These are phyloP conservation scores for Steinernema hermaphroditum DNA, from an alignment of 2,888 invertebrate species.

Conservation along the genomic window DNA sequence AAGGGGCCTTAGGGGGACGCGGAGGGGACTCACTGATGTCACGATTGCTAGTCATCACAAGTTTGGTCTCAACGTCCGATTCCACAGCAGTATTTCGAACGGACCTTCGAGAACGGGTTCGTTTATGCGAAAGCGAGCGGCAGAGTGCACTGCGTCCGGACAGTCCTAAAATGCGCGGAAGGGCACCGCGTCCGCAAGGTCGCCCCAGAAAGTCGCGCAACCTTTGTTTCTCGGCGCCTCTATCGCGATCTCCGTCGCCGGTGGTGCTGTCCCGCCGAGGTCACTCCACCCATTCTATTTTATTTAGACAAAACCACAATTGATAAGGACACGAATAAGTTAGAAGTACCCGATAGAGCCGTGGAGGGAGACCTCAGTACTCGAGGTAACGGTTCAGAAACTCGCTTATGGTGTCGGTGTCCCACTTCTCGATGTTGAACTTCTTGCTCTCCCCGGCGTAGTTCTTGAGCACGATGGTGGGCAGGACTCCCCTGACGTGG, in stretches of 20 bases:
- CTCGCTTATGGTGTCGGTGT: slow-evolving; percentile 94
- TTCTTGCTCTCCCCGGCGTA: slow-evolving; percentile 67
- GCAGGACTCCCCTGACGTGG: slow-evolving; percentile 90
- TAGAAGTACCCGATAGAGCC: neutral
- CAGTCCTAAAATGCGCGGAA: too few relatives aligned
- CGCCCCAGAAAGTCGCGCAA: neutral
- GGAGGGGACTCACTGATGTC: too few relatives aligned
- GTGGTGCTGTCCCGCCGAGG: too few relatives aligned
- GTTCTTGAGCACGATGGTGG: slow-evolving; percentile 86
- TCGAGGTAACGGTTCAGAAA: slow-evolving; percentile 85
- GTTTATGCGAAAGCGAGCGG: too few relatives aligned
- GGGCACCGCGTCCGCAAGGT: neutral
- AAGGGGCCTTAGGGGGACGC: too few relatives aligned
- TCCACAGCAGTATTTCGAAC: too few relatives aligned
- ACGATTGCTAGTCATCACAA: too few relatives aligned
- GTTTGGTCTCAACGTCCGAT: too few relatives aligned
- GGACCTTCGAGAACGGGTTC: too few relatives aligned
- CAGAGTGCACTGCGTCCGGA: too few relatives aligned
- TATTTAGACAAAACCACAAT: neutral
- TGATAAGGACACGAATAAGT: neutral
- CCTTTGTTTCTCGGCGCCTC: too few relatives aligned
- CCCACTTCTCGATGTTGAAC: slow-evolving; percentile 93
- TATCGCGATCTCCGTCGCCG: too few relatives aligned
- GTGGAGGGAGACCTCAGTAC: slow-evolving; percentile 33
- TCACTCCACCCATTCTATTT: neutral